A percentile compares a stretch with the other conserved stretches of the same genome.
Conservation (phyloP, 2,888 invertebrate genomes). For the Chrysina gloriosa region DNA sequence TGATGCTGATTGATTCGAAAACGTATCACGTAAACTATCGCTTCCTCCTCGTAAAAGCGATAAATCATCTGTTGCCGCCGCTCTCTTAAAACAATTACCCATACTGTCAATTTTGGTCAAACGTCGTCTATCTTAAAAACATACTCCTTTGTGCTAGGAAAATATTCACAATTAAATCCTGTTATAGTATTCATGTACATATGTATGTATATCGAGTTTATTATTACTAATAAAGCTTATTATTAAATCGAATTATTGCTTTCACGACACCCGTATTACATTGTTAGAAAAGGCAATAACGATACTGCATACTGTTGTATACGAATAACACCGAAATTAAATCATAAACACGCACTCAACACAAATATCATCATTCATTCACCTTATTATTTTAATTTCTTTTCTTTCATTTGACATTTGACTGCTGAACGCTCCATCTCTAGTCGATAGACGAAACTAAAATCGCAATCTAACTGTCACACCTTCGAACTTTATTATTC, state of each 20-base stretch:
- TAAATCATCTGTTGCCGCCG: conserved; percentile 73
- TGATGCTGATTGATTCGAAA: conserved; percentile 71
- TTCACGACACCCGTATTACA: conserved; percentile 22
- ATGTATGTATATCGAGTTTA: not conserved
- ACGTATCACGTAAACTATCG: conserved; percentile 69
- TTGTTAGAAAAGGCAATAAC: conserved; percentile 44
- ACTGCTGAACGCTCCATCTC: too few species aligned
- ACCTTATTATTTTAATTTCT: too few species aligned
- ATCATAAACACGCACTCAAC: conserved; percentile 53
- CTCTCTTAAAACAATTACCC: conserved; percentile 80
- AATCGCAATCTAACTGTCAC: too few species aligned
- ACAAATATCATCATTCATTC: too few species aligned
- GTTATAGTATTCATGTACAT: conserved; percentile 47
- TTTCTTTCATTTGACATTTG: too few species aligned
- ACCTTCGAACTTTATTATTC: too few species aligned
- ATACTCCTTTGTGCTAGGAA: conserved; percentile 47
- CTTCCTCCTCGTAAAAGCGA: conserved; percentile 72
- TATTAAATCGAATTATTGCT: conserved; percentile 22
- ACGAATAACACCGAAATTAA: conserved; percentile 54
- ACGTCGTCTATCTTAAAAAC: conserved; percentile 57
- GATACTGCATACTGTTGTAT: conserved; percentile 48
- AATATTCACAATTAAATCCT: conserved; percentile 49
- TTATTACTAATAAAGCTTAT: conserved; percentile 19
- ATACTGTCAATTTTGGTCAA: conserved; percentile 64
- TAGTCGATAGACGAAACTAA: too few species aligned